phyloP scores from a whole-genome alignment of 2,113 vertebrate species.

The Willisornis vidua region DNA sequence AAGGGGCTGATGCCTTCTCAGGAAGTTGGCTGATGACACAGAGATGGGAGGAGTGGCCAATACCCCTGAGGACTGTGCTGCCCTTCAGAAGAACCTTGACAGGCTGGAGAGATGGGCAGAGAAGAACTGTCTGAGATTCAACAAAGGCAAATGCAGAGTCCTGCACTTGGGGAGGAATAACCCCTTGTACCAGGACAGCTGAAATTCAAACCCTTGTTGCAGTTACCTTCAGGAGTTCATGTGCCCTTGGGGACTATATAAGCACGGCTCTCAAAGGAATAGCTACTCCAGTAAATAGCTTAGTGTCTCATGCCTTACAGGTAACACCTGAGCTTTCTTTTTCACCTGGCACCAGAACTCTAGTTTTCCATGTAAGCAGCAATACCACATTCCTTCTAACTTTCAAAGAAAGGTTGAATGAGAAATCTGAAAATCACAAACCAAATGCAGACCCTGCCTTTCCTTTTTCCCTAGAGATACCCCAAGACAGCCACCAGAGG shows the following conservation, averaged over 20 bases:
- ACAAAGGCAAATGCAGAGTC: background rate
- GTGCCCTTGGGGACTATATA: background rate
- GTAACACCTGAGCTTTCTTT: background rate
- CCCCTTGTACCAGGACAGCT: background rate
- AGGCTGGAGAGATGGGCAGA: background rate
- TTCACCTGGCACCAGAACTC: background rate
- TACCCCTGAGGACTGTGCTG: background rate
- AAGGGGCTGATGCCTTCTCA: background rate
- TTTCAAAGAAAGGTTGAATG: background rate
- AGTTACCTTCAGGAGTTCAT: background rate
- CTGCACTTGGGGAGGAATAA: background rate
- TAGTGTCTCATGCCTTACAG: background rate
- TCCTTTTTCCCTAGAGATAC: background rate
- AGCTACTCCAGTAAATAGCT: background rate
- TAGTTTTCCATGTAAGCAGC: background rate
- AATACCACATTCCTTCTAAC: background rate
- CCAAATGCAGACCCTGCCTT: background rate
- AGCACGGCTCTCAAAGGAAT: background rate
- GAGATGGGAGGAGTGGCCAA: background rate
- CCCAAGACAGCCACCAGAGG: background rate
- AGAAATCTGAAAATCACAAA: background rate
- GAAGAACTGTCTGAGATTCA: background rate
- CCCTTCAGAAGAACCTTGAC: fast-evolving
- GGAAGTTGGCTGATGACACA: background rate
- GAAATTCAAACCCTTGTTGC: background rate